phyloP scores from a whole-genome alignment of 2,113 vertebrate species.

The Cromileptes altivelis region DNA sequence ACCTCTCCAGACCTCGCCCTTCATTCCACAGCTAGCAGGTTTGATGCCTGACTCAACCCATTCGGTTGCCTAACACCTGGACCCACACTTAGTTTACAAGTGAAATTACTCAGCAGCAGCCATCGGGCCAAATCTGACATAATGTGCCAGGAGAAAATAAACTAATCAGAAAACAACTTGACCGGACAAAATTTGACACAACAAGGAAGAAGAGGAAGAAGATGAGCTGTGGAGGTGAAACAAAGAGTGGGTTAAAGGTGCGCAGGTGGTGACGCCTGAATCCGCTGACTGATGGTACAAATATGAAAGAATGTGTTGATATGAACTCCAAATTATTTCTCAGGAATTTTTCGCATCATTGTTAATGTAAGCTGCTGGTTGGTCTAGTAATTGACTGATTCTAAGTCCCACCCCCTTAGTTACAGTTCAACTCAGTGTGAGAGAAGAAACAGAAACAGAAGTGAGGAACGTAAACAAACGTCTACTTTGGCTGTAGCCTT shows the following conservation, averaged over 20 bases:
- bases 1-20: constrained; percentile 57
- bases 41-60: constrained; percentile 12
- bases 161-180: neutral
- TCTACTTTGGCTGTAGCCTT: too few relatives aligned
- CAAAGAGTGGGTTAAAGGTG: neutral
- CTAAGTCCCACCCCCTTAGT: too few relatives aligned
- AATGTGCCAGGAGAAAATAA: neutral
- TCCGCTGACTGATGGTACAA: neutral
- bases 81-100: neutral
- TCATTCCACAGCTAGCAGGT: constrained; percentile 52
- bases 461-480: too few relatives aligned
- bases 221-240: neutral
- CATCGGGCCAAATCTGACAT: too few relatives aligned
- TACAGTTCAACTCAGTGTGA: too few relatives aligned
- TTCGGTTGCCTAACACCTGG: constrained; percentile 1
- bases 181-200: neutral
- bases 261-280: neutral
- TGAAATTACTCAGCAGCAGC: neutral
- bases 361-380: too few relatives aligned
- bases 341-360: neutral
- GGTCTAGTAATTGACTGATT: neutral
- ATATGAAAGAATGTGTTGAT: neutral
- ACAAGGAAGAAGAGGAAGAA: neutral
- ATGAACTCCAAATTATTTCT: neutral
- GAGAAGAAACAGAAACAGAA: too few relatives aligned